Percentiles rank a stretch among this genome's conserved stretches.
Conservation (phyloP, 1,140 invertebrate species). For the Leptopilina clavipes region DNA sequence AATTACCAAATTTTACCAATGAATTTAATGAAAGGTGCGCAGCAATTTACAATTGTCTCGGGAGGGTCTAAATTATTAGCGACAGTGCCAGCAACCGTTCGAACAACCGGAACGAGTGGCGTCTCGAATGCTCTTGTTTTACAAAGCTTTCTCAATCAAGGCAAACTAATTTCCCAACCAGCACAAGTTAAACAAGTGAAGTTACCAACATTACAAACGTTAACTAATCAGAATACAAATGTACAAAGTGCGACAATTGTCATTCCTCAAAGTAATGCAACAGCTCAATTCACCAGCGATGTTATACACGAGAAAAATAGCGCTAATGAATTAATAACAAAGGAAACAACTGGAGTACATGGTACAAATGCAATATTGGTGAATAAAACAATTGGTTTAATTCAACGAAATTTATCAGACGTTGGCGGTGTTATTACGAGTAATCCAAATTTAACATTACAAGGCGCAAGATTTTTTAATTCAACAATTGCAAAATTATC, state of each 20-base stretch:
- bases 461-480: conserved; percentile 68
- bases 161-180: conserved; percentile 73
- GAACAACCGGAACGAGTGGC: conserved; percentile 58
- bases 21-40: conserved; percentile 81
- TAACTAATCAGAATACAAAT: conserved; percentile 50
- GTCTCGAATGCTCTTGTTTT: conserved; percentile 75
- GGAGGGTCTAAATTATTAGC: conserved; percentile 80
- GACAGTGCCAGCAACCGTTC: conserved; percentile 77
- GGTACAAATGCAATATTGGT: conserved; percentile 63
- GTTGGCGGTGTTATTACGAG: conserved; percentile 70
- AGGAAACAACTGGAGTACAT: conserved; percentile 53
- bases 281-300: conserved; percentile 56
- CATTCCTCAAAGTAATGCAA: conserved; percentile 48
- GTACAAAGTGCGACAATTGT: conserved; percentile 42
- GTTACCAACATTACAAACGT: conserved; percentile 64
- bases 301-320: conserved; percentile 48
- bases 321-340: conserved; percentile 31
- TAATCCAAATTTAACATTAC: conserved; percentile 66
- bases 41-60: conserved; percentile 83
- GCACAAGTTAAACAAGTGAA: conserved; percentile 69
- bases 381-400: conserved; percentile 67
- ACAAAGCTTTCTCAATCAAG: conserved; percentile 76
- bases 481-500: conserved; percentile 67
- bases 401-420: conserved; percentile 63
- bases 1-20: conserved; percentile 81